phyloP scores from a whole-genome alignment of 2,113 vertebrate species.

The Trichechus manatus region DNA sequence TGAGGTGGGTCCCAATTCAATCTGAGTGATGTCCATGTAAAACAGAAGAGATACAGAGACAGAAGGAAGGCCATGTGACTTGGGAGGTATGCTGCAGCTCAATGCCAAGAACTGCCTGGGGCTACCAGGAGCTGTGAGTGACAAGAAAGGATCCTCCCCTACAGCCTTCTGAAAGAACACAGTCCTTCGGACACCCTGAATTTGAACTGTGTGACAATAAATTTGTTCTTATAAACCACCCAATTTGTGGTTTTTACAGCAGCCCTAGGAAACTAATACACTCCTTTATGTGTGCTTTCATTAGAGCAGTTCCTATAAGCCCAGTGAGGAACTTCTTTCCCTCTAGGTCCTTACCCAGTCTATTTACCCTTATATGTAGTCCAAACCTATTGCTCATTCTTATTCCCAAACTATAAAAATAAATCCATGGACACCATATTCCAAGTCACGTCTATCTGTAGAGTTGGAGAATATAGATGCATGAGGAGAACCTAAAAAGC shows the following conservation, averaged over 20 bases:
- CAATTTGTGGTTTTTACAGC: not conserved
- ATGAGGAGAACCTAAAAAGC: not conserved
- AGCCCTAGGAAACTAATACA: not conserved
- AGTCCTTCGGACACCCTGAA: not conserved
- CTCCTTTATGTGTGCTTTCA: not conserved
- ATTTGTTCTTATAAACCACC: not conserved
- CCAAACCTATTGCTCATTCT: not conserved
- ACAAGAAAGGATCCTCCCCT: not conserved
- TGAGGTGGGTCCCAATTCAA: too few relatives aligned
- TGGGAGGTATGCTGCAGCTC: not conserved
- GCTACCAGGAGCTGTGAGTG: not conserved
- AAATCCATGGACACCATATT: not conserved
- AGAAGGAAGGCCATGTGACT: too few relatives aligned
- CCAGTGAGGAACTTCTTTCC: constrained; percentile 6
- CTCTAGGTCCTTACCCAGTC: constrained; percentile 14
- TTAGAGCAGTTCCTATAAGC: constrained; percentile 17
- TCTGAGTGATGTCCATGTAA: too few relatives aligned
- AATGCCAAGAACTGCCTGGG: not conserved
- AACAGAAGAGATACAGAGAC: too few relatives aligned
- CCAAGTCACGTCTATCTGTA: not conserved
- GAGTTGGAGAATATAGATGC: not conserved
- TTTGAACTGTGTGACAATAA: not conserved
- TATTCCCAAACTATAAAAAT: constrained; percentile 43
- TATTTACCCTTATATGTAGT: constrained; percentile 1
- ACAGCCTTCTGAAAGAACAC: not conserved